Base-by-base conservation (phyloP, 2,888 invertebrate genomes). In the Limenitis camilla region DNA sequence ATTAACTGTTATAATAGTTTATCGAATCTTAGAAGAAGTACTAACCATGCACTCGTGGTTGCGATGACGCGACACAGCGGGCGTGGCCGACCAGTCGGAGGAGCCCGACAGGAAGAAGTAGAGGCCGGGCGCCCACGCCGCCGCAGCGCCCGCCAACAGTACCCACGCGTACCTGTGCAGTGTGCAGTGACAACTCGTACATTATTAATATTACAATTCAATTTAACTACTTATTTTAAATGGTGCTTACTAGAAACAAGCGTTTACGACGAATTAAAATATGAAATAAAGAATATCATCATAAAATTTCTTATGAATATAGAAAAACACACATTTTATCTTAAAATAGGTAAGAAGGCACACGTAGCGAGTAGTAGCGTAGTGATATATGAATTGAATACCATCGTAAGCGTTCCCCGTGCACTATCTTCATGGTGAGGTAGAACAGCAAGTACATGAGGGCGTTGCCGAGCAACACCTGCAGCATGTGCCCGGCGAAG, bases 361-460 rank as follows among this genome's bases (percentile, higher is more conserved):
- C n/a, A n/a, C n/a, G 1, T 19, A 19, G 19, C 19, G 19, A 19
- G 19, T 19, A 19, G 19, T n/a, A 19, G 19, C n/a, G n/a, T n/a
- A 19, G 19, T 19, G 19, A 19, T 19, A 3, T 19, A 19, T 19
- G 19, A 19, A 19, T 2, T 19, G 19, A 19, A 19, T 19, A 19
- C 19, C 19, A 19, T 19, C 19, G 19, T 19, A 19, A 19, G 28
- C 88, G 88, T 81, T 96, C 95, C 64, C 90, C 87, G 70, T 92
- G 89, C 52, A 91, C 84, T 62, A 93, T 75, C 91, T 97, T 97
- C 95, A 96, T 96, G 48, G 90, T 74, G 53, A 96, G 92, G 81
- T 96, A 97, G 83, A 94, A 96, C 61, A 90, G 77, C 65, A 93
- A 92, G 81, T 96, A 94, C 59, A 96, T 81, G 63, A 96, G 84